phyloP scores from a whole-genome alignment of 2,797 vertebrate species.

The Enteromius trimaculatus region DNA sequence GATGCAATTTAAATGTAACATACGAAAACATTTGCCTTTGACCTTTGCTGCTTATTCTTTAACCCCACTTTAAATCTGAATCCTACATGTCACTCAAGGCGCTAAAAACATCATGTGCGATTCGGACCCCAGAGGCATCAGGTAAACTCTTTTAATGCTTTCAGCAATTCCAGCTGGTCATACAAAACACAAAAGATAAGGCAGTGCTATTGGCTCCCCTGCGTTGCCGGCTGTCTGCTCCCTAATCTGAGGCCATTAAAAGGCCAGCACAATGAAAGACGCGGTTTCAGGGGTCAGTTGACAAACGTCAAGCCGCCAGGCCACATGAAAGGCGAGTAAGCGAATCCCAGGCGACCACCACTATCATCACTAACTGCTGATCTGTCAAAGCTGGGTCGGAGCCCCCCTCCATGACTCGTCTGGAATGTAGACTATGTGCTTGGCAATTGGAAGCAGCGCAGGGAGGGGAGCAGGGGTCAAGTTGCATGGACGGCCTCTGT shows the following conservation, averaged over 20 bases:
- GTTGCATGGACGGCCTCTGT: background rate
- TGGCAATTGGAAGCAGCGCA: conserved; percentile 50
- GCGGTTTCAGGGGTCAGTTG: conserved; percentile 57
- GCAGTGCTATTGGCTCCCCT: conserved; percentile 16
- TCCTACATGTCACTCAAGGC: conserved; percentile 23
- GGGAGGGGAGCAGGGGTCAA: conserved; percentile 12
- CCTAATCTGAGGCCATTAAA: conserved; percentile 56
- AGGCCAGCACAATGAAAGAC: conserved; percentile 53
- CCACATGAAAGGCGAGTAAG: conserved; percentile 56
- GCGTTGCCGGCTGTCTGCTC: conserved; percentile 30
- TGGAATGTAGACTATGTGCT: conserved; percentile 60
- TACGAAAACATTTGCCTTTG: conserved; percentile 56
- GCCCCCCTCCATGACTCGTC: conserved; percentile 39
- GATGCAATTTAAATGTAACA: conserved; percentile 58
- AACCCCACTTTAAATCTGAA: conserved; percentile 58
- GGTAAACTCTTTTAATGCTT: conserved; percentile 37
- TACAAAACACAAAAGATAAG: conserved; percentile 7
- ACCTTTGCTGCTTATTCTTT: conserved; percentile 49
- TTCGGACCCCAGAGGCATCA: conserved; percentile 37
- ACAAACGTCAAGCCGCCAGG: conserved; percentile 51
- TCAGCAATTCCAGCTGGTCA: conserved; percentile 37
- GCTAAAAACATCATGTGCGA: conserved; percentile 44
- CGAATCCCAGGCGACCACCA: conserved; percentile 50
- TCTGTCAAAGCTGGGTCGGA: conserved; percentile 53
- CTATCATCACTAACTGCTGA: conserved; percentile 54